phyloP scores from a whole-genome alignment of 1,140 invertebrate genomes.

The Drosophila parvula region DNA sequence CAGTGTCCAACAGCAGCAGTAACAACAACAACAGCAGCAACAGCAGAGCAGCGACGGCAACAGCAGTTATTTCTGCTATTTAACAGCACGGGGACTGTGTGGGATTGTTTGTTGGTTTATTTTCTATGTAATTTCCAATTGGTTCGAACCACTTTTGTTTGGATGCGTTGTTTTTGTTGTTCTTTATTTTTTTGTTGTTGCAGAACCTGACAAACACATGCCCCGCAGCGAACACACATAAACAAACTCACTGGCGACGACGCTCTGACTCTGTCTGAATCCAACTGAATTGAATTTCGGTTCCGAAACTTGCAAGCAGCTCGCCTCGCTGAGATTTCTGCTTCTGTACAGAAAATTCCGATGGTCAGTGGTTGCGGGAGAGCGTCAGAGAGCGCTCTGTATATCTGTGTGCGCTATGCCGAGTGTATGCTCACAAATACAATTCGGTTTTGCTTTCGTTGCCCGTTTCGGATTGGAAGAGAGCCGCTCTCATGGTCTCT shows the following conservation, averaged over 20 bases:
- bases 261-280: conserved; percentile 77
- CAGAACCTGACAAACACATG: conserved; percentile 41
- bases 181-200: conserved; percentile 27
- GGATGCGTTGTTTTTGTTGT: conserved; percentile 11
- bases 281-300: conserved; percentile 76
- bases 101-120: conserved; percentile 3
- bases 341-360: conserved; percentile 76
- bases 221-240: conserved; percentile 64
- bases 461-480: conserved; percentile 58
- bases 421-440: conserved; percentile 38
- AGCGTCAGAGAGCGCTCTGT: conserved; percentile 17
- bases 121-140: conserved; percentile 26
- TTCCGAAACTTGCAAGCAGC: conserved; percentile 60
- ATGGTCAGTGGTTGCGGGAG: conserved; percentile 71
- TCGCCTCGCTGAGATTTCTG: conserved; percentile 59
- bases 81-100: conserved; percentile 20
- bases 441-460: conserved; percentile 69
- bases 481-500: conserved; percentile 6
- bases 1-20: conserved; percentile 27
- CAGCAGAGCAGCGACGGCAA: neutral
- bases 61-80: conserved; percentile 3
- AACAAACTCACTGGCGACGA: conserved; percentile 80
- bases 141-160: conserved; percentile 49
- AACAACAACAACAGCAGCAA: conserved; percentile 35
- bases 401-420: conserved; percentile 26